Evolutionary conservation across 2,113 vertebrate genomes (phyloP), one percentile per base, ranked within the genome.

Genomic region (Triplophysa tibetana): DNA sequence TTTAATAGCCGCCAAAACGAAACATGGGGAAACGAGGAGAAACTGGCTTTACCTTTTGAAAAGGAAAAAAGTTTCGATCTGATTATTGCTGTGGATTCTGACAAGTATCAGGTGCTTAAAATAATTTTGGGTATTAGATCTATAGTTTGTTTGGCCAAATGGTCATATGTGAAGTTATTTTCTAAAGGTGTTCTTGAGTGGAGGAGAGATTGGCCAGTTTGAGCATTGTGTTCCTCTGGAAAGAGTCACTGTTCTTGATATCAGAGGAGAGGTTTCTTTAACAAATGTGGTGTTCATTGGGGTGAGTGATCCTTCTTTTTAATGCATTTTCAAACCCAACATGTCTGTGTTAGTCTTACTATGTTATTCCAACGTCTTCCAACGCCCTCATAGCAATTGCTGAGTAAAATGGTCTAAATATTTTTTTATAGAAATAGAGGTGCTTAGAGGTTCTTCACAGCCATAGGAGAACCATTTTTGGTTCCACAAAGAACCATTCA

Each of bases 11-110:
- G 26, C 12, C 23, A 52, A 21, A 52, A 76, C 9, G 74, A 45
- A 16, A 9, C 61, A 65, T 76, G 74, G 74, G 74, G 43, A 38
- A 23, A 33, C 24, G 61, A 76, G 62, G 45, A 75, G 58, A 75
- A 62, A 12, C 14, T 75, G 38, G 16, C 3, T 4, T 19, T 45
- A 24, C 14, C 58, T 19, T 62, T 75, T 6, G 62, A 62, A 19
- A 16, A 61, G 33, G 72, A 16, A 1, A 65, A 17, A 61, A 21
- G 60, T 43, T 76, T 76, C 38, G 74, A 65, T 14, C 17, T 76
- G 74, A 16, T 38, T 1, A 50, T 76, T 65, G 43, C 24, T 1
- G 17, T 65, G 1, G 54, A 76, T 33, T 65, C 74, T 16, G 74
- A 65, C 21, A 48, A 33, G 12, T 76, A 76, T 52, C 74, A 76